Evolutionary conservation across 2,888 invertebrate genomes (phyloP).

Genomic region (Sarcophaga carnaria): DNA sequence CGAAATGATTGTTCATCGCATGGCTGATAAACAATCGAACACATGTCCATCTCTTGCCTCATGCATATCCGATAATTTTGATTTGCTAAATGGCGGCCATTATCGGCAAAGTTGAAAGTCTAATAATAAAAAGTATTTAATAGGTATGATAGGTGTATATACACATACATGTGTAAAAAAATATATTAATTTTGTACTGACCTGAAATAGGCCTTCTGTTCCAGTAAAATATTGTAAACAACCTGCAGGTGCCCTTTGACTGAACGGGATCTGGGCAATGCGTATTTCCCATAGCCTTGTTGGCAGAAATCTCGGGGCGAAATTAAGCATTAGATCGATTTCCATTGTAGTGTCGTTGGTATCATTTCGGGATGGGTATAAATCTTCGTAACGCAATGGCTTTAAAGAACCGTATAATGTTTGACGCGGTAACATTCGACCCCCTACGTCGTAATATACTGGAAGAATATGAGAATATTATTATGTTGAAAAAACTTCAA

Average conservation of each 20-base stretch:
- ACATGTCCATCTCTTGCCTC: constrained; percentile 87
- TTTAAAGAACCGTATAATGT: constrained; percentile 74
- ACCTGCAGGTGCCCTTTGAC: constrained; percentile 88
- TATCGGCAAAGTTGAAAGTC: constrained; percentile 91
- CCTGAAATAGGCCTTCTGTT: constrained; percentile 83
- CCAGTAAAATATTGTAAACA: constrained; percentile 89
- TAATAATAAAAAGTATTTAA: constrained; percentile 76
- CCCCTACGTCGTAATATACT: constrained; percentile 81
- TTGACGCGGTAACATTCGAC: constrained; percentile 74
- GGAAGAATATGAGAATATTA: constrained; percentile 11
- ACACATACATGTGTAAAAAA: not conserved
- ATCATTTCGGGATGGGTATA: constrained; percentile 69
- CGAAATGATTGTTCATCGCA: constrained; percentile 90
- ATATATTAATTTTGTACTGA: constrained; percentile 47
- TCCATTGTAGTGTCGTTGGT: constrained; percentile 71
- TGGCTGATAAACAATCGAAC: constrained; percentile 89
- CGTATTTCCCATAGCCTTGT: constrained; percentile 90
- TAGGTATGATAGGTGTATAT: not conserved
- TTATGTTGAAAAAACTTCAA: not conserved
- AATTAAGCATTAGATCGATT: constrained; percentile 81
- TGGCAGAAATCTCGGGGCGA: constrained; percentile 85
- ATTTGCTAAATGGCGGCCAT: constrained; percentile 90
- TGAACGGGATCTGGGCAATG: constrained; percentile 89
- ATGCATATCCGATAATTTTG: constrained; percentile 91
- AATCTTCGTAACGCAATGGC: constrained; percentile 70